phyloP scores from a whole-genome alignment of 2,797 vertebrate genomes.

The Triplophysa bombifrons region DNA sequence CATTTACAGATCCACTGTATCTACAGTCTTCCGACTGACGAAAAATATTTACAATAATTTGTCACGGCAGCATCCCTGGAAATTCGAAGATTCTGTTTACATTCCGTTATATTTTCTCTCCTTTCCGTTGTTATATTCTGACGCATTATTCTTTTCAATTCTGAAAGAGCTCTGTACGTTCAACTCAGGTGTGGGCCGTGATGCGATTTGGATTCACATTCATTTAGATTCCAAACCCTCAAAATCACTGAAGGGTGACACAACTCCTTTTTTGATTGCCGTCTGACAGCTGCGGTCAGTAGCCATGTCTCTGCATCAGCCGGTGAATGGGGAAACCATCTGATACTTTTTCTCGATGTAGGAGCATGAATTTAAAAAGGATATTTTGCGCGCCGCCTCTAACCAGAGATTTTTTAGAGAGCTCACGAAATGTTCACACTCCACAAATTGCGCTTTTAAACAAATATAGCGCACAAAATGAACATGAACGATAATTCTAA shows the following conservation, averaged over 20 bases:
- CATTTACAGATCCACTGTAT: neutral
- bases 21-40: neutral
- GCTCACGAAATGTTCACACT: constrained; percentile 9
- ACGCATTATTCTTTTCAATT: neutral
- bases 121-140: neutral
- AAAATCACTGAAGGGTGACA: constrained; percentile 41
- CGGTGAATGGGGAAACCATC: constrained; percentile 26
- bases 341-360: constrained; percentile 25
- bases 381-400: constrained; percentile 13
- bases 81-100: too few species aligned
- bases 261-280: constrained; percentile 35
- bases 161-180: neutral
- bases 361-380: constrained; percentile 33
- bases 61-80: too few species aligned
- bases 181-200: neutral
- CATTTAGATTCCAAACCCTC: constrained; percentile 29
- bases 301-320: constrained; percentile 25
- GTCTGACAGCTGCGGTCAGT: constrained; percentile 41
- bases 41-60: neutral
- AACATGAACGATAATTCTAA: constrained; percentile 37
- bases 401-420: neutral
- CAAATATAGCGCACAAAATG: constrained; percentile 10
- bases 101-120: neutral
- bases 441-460: constrained; percentile 10
- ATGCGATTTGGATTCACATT: constrained; percentile 10